These are phyloP conservation scores for Heliangelus exortis DNA, from an alignment of 2,797 vertebrate genomes.

Conservation along the genomic window DNA sequence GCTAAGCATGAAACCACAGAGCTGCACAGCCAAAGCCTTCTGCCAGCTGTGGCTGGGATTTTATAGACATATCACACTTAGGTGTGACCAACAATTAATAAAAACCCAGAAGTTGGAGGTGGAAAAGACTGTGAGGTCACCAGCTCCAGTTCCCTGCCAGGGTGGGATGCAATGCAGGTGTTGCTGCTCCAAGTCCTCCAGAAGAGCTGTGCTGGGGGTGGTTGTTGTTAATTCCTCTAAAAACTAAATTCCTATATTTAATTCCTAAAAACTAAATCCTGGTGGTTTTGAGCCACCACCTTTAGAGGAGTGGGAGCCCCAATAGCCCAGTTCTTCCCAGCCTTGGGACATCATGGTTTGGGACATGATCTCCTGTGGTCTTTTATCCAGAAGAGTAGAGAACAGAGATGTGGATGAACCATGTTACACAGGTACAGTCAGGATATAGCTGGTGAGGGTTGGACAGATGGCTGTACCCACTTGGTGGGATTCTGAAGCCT, in stretches of 20 bases:
- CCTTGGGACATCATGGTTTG: background rate
- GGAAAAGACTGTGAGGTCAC: conserved; percentile 20
- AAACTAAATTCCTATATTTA: too few relatives aligned
- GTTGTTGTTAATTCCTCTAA: background rate
- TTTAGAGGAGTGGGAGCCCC: background rate
- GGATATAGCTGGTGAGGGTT: background rate
- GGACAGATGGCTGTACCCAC: background rate
- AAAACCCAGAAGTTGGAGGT: background rate
- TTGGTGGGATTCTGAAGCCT: background rate
- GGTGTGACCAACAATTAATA: conserved; percentile 19
- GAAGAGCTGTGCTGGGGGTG: background rate
- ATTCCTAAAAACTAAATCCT: background rate
- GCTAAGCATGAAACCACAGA: background rate
- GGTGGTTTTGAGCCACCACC: background rate
- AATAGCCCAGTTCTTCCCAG: background rate
- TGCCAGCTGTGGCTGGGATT: conserved; percentile 26
- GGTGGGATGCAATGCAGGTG: background rate
- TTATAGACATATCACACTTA: background rate
- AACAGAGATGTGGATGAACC: background rate
- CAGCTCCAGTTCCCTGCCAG: background rate
- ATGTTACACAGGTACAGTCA: background rate
- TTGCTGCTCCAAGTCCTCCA: background rate
- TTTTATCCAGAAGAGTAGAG: background rate
- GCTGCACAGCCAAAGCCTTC: background rate
- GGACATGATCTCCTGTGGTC: background rate